Base-by-base conservation (phyloP, 2,113 vertebrate species). In the Cyanocitta stelleri region DNA sequence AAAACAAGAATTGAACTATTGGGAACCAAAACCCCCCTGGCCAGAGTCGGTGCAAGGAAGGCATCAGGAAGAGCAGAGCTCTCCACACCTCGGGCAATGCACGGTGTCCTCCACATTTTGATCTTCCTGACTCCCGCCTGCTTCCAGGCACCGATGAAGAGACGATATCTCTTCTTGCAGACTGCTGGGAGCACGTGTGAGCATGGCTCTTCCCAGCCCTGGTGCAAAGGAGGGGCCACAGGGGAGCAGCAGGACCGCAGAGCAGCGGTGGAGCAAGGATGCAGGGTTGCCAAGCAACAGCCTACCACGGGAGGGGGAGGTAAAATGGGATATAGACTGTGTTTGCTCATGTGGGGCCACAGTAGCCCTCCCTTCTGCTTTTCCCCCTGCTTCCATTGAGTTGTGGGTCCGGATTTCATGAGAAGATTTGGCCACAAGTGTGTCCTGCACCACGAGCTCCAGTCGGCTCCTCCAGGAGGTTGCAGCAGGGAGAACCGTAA, bases 201-300 rank as follows among this genome's bases (percentile, higher is more conserved):
- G 8, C 21, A 0, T 14, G 87, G 62, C 49, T 76, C 7, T 79
- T 33, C 35, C 79, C 82, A 61, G 10, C 3, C 16, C 43, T 14
- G 2, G 51, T 51, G 87, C 82, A 43, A 58, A 69, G 61, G 63
- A 48, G 59, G 33, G 69, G 46, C 55, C 1, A 3, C 68, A 35
- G 39, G 82, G 64, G 33, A 80, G 62, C 82, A 75, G 74, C 74
- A 90, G 85, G 81, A 58, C 46, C 0, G 3, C 48, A 24, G 55
- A 91, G 85, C 94, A 96, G 68, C 19, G 0, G 32, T 88, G 90
- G 79, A 95, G 93, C 82, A 96, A 58, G 94, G 87, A 94, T 84
- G 89, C 58, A 92, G 68, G 72, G 96, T 96, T 97, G 96, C 96
- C 95, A 89, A 91, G 94, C 94, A 97, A 95, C 95, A 89, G 72